phyloP scores from a whole-genome alignment of 2,888 invertebrate genomes.

The Drosophila mettleri region DNA sequence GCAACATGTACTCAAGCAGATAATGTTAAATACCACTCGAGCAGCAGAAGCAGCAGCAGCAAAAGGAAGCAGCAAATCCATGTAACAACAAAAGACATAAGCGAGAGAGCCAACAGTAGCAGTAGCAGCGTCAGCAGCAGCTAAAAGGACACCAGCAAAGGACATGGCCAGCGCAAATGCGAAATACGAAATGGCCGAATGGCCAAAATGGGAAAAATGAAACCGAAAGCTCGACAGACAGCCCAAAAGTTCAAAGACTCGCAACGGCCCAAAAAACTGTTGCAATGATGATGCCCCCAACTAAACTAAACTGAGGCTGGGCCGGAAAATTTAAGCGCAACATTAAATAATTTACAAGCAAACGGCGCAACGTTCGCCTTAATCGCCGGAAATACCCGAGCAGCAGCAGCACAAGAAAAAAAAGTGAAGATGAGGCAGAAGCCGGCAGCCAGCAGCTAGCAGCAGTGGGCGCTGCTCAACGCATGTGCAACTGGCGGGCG shows the following conservation, averaged over 20 bases:
- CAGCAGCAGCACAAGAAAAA: neutral
- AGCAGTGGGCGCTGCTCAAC: slow-evolving; percentile 52
- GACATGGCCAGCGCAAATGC: slow-evolving; percentile 52
- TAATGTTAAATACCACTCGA: slow-evolving; percentile 82
- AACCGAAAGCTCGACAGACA: slow-evolving; percentile 63
- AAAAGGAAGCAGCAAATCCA: slow-evolving; percentile 78
- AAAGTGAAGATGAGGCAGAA: slow-evolving; percentile 20
- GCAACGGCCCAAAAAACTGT: slow-evolving; percentile 32
- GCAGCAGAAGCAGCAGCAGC: slow-evolving; percentile 44
- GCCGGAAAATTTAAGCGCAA: slow-evolving; percentile 81
- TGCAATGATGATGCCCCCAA: slow-evolving; percentile 13
- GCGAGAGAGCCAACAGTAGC: slow-evolving; percentile 55
- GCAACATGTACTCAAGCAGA: slow-evolving; percentile 82
- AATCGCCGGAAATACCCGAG: slow-evolving; percentile 75
- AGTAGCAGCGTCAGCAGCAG: slow-evolving; percentile 44
- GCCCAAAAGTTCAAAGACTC: slow-evolving; percentile 72
- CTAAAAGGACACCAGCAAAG: slow-evolving; percentile 76
- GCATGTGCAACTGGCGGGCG: slow-evolving; percentile 74
- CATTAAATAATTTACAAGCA: slow-evolving; percentile 82
- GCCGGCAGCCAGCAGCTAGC: slow-evolving; percentile 18
- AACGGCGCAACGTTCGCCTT: slow-evolving; percentile 73
- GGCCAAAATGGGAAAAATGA: slow-evolving; percentile 62
- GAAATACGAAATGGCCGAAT: slow-evolving; percentile 58
- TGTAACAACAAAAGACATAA: slow-evolving; percentile 78
- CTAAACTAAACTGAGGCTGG: slow-evolving; percentile 41